These are phyloP conservation scores for Cheirogaleus medius DNA, from an alignment of 2,113 vertebrate species.

Conservation along the genomic window DNA sequence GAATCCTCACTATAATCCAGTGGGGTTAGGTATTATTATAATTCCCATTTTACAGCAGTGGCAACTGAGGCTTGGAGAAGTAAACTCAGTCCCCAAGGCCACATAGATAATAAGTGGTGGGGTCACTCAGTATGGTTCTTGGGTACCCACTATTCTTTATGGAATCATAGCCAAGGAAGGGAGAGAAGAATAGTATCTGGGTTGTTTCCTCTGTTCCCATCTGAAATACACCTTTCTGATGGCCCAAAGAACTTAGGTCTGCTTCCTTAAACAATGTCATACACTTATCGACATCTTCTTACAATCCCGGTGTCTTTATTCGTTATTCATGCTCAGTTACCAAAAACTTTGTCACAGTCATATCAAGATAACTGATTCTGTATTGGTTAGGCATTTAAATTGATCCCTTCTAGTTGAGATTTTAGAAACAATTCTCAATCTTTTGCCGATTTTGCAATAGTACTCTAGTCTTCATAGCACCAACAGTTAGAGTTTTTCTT, in stretches of 20 bases:
- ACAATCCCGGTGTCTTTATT: neutral
- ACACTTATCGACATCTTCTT: neutral
- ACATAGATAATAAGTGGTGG: neutral
- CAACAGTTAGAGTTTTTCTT: neutral
- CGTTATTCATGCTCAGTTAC: neutral
- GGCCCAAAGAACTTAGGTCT: neutral
- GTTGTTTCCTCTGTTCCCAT: neutral
- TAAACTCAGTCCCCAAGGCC: neutral
- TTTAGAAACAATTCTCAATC: neutral
- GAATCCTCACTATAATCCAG: neutral
- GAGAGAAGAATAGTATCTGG: neutral
- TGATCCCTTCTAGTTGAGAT: neutral
- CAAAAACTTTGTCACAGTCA: neutral
- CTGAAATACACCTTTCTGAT: neutral
- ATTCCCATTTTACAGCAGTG: neutral
- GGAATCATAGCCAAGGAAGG: neutral
- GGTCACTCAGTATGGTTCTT: neutral
- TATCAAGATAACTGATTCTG: neutral
- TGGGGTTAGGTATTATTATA: neutral
- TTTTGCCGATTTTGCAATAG: neutral
- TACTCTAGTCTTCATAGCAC: neutral
- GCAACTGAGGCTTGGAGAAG: neutral
- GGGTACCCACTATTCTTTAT: neutral
- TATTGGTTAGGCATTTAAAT: neutral
- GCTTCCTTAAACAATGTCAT: neutral